phyloP scores from a whole-genome alignment of 1,140 invertebrate genomes.

The Campoletis sonorensis region DNA sequence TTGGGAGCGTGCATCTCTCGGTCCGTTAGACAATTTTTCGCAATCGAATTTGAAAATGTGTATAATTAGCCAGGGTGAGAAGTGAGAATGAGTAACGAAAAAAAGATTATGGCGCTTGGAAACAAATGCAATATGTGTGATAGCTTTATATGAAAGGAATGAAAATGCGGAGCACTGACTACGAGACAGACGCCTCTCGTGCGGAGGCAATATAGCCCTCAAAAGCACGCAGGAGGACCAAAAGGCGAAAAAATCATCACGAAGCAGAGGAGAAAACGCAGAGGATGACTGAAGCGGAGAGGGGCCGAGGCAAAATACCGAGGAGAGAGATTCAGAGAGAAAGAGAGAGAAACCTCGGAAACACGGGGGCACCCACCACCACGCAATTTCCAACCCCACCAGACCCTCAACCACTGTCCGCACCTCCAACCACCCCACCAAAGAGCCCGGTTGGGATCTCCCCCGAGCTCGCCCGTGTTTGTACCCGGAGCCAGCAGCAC shows the following conservation, averaged over 20 bases:
- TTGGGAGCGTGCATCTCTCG: too few species aligned
- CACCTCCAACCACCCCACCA: conserved; percentile 76
- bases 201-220: conserved; percentile 4
- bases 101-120: background rate
- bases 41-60: too few species aligned
- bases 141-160: too few species aligned
- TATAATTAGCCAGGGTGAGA: too few species aligned
- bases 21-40: too few species aligned
- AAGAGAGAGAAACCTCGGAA: conserved; percentile 58
- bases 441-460: conserved; percentile 61
- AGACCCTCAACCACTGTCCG: conserved; percentile 76
- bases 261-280: conserved; percentile 24
- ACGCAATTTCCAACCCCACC: conserved; percentile 77
- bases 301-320: conserved; percentile 56
- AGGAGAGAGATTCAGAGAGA: conserved; percentile 54
- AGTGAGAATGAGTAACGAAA: too few species aligned
- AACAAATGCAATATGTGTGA: background rate
- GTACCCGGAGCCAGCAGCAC: conserved; percentile 52
- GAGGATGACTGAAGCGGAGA: conserved; percentile 61
- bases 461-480: conserved; percentile 68
- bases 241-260: conserved; percentile 1
- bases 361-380: conserved; percentile 72
- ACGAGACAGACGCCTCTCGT: background rate
- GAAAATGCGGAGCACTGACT: too few species aligned
- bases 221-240: background rate